Conservation (phyloP, 2,113 vertebrate species). For the Polypterus bichir region DNA sequence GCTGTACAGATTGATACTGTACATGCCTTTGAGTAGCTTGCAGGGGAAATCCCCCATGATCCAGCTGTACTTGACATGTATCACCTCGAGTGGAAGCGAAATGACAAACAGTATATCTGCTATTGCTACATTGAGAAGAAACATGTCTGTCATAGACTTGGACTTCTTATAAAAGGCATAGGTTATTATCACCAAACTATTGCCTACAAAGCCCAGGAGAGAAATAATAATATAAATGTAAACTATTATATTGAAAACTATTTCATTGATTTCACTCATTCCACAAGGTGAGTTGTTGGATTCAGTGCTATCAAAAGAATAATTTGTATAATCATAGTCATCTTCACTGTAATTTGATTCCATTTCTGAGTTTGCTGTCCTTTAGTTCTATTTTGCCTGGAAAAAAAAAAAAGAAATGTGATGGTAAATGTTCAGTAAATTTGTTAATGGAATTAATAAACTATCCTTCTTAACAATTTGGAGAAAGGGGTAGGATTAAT, state of each 20-base stretch:
- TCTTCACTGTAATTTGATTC: background rate
- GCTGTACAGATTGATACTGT: constrained; percentile 80
- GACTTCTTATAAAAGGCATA: constrained; percentile 67
- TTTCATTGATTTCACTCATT: constrained; percentile 1
- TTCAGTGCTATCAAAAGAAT: background rate
- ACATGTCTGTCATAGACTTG: constrained; percentile 83
- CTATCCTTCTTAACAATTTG: no score
- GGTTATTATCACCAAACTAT: constrained; percentile 69
- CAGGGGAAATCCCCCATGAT: constrained; percentile 51
- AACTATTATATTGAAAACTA: constrained; percentile 20
- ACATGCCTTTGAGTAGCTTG: constrained; percentile 59
- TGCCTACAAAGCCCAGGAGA: constrained; percentile 65
- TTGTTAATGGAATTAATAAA: no score
- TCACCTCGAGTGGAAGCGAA: constrained; percentile 71
- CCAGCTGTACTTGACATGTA: constrained; percentile 51
- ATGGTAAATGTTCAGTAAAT: no score
- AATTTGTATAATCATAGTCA: background rate
- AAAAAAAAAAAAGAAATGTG: no score
- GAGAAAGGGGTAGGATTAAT: no score
- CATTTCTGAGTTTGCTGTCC: constrained; percentile 4
- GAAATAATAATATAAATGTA: constrained; percentile 61
- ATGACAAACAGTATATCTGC: constrained; percentile 75
- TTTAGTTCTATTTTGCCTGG: background rate
- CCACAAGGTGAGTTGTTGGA: constrained; percentile 17
- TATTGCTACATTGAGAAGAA: constrained; percentile 73